These are phyloP conservation scores for Cosmia trapezina DNA, from an alignment of 2,888 invertebrate species.

Conservation along the genomic window DNA sequence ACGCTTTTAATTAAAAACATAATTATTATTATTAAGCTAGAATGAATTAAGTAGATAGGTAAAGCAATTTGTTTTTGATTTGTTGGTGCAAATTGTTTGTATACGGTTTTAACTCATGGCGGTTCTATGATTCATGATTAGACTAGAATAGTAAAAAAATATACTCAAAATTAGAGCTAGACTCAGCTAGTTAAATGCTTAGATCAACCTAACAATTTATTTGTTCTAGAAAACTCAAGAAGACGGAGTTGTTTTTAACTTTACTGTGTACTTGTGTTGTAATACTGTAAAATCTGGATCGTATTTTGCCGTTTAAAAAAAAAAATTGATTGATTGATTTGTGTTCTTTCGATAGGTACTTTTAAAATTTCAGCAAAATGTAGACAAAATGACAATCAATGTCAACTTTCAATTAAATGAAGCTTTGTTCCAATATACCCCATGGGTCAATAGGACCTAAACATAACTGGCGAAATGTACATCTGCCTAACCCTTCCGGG, in stretches of 20 bases:
- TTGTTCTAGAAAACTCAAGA: background rate
- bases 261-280: background rate
- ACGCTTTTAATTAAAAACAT: slow-evolving; percentile 32
- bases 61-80: background rate
- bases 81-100: no score
- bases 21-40: no score
- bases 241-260: background rate
- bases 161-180: background rate
- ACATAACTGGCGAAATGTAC: background rate
- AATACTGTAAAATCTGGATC: background rate
- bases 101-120: background rate
- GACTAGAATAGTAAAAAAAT: background rate
- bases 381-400: background rate
- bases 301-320: no score
- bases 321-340: no score
- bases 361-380: background rate
- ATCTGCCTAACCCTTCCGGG: background rate
- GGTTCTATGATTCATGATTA: no score
- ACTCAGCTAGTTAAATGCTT: background rate
- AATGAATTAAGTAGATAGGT: background rate
- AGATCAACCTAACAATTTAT: background rate
- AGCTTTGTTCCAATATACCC: background rate
- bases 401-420: background rate
- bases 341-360: no score
- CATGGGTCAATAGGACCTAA: no score